These are phyloP conservation scores for Prietella phreatophila DNA, from an alignment of 2,113 vertebrate species.

Conservation along the genomic window DNA sequence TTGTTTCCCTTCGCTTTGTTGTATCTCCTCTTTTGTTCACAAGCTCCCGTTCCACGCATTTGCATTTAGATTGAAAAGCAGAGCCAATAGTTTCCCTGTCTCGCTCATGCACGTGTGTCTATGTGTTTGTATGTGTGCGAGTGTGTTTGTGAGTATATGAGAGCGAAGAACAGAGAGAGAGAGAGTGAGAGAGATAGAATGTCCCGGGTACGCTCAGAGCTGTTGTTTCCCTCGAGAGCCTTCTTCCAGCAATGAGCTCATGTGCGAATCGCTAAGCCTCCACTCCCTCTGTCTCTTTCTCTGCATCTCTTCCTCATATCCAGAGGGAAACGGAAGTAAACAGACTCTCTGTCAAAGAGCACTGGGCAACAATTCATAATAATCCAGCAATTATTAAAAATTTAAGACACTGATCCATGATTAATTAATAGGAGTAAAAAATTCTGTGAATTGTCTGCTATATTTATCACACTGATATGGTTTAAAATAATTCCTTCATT, in stretches of 20 bases:
- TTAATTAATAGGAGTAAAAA: background rate
- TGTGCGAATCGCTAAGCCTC: constrained; percentile 34
- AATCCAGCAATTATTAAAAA: background rate
- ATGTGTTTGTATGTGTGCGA: constrained; percentile 34
- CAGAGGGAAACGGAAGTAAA: constrained; percentile 27
- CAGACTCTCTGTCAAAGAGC: background rate
- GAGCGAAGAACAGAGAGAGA: background rate
- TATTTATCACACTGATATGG: background rate
- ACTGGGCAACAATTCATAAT: background rate
- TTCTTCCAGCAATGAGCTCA: constrained; percentile 42
- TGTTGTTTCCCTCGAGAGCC: constrained; percentile 38
- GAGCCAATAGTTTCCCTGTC: constrained; percentile 64
- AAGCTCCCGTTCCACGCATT: constrained; percentile 57
- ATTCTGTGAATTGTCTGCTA: background rate
- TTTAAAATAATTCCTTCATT: background rate
- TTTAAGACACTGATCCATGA: background rate
- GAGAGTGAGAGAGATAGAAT: background rate
- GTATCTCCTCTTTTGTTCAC: constrained; percentile 49
- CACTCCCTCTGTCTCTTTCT: background rate
- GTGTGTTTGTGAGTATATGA: constrained; percentile 17
- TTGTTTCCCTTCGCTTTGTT: constrained; percentile 40
- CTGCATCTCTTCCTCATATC: background rate
- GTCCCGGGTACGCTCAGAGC: constrained; percentile 37
- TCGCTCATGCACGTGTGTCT: constrained; percentile 53
- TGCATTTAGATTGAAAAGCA: constrained; percentile 74